phyloP scores from a whole-genome alignment of 2,888 invertebrate genomes.

The Hypercompe scribonia region DNA sequence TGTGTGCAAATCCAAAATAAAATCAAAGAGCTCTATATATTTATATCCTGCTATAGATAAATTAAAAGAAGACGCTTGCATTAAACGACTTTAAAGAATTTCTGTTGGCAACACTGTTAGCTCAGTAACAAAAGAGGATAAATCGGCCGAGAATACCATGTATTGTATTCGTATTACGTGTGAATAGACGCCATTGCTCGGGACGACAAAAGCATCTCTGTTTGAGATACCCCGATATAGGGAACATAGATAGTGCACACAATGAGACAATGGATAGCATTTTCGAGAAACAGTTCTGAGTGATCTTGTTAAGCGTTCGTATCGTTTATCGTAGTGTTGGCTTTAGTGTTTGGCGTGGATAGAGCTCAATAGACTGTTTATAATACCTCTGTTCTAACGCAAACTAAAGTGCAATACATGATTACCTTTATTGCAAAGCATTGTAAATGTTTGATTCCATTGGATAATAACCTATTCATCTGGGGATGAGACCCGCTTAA shows the following conservation, averaged over 20 bases:
- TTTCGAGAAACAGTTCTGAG: slow-evolving; percentile 24
- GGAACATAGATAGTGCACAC: slow-evolving; percentile 52
- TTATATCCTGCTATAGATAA: slow-evolving; percentile 52
- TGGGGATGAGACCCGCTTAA: too few species aligned
- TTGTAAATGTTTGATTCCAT: not conserved
- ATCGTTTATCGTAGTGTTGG: slow-evolving; percentile 7
- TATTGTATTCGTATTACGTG: slow-evolving; percentile 76
- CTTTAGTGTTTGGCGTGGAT: not conserved
- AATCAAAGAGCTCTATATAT: slow-evolving; percentile 29
- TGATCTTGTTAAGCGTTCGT: slow-evolving; percentile 21
- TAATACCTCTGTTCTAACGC: slow-evolving; percentile 35
- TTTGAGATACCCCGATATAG: slow-evolving; percentile 54
- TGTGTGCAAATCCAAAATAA: not conserved
- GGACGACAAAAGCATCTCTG: slow-evolving; percentile 63
- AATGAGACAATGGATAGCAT: slow-evolving; percentile 40
- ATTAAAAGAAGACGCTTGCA: slow-evolving; percentile 47
- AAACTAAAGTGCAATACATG: not conserved
- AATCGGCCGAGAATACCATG: slow-evolving; percentile 68
- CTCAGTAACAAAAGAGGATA: slow-evolving; percentile 68
- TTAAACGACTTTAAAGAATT: slow-evolving; percentile 63
- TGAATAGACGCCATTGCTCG: slow-evolving; percentile 65
- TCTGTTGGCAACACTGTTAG: slow-evolving; percentile 57
- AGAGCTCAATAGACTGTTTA: not conserved
- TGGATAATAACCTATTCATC: not conserved
- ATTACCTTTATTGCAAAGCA: not conserved